Base-by-base conservation (phyloP, 2,797 vertebrate genomes). In the Chaetophractus vellerosus region DNA sequence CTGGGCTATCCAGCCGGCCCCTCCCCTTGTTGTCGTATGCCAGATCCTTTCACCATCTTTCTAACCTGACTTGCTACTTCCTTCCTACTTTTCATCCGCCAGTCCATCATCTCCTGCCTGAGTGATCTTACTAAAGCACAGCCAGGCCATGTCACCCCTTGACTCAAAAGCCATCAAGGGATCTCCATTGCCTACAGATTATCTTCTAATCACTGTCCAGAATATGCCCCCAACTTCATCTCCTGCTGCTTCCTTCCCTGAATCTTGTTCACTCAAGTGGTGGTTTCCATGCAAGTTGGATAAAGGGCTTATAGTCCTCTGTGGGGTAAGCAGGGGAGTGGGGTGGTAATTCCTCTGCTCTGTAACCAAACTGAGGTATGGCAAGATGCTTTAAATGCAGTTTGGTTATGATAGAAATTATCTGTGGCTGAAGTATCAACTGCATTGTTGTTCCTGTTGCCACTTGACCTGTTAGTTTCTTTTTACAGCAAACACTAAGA, bases 91-190 rank as follows among this genome's bases (percentile, higher is more conserved):
- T 48, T 52, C 45, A 48, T 19, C 23, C 2, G 55, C 16, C 1
- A n/a, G 82, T 28, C 38, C 14, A 74, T 50, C 19, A 28, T 55
- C 57, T 64, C 5, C 45, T 81, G 21, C 64, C 55, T 2, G 21
- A 84, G 57, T 79, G 64, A 81, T 93, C 38, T 81, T 45, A 33
- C 24, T 57, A 87, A 57, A 61, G n/a, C 52, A 71, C 41, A 80
- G n/a, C 33, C 31, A 11, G 38, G 64, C 66, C 84, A 0, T 72
- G 63, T 79, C 31, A 64, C 66, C 16, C 41, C 36, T 80, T 72
- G 66, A 74, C 66, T 64, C 28, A 52, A 36, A 91, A 68, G 71
- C 50, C 50, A 33, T 45, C 24, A 41, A 21, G 6, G 61, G 36
- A 48, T 76, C 48, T 48, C 36, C 9, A 0, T 80, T 72, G 33